Evolutionary conservation across 2,888 invertebrate species (phyloP).

Genomic region (Meteorus colon): DNA sequence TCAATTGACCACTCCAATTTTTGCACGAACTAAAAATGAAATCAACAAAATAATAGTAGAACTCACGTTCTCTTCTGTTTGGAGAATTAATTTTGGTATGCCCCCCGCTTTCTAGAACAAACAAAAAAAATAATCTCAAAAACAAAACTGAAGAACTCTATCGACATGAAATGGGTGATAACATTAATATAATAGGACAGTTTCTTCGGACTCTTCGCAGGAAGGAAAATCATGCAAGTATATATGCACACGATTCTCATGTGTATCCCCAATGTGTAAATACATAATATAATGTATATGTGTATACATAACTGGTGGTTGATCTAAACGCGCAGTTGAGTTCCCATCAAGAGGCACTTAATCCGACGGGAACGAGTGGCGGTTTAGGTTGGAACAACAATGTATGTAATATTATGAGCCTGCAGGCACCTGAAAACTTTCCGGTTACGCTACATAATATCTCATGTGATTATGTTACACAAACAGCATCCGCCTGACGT

Average conservation of each 20-base stretch:
- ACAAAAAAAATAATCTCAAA: slow-evolving; percentile 47
- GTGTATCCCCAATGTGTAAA: neutral
- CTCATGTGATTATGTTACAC: slow-evolving; percentile 62
- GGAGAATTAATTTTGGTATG: slow-evolving; percentile 60
- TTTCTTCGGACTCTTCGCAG: too few species aligned
- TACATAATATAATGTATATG: neutral
- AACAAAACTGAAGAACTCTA: slow-evolving; percentile 54
- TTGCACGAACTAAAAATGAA: slow-evolving; percentile 37
- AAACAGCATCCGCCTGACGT: slow-evolving; percentile 54
- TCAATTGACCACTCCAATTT: neutral
- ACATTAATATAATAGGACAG: neutral
- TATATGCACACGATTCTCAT: neutral
- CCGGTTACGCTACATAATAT: slow-evolving; percentile 33
- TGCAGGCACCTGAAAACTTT: slow-evolving; percentile 35
- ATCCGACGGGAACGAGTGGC: slow-evolving; percentile 61
- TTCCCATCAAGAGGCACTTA: slow-evolving; percentile 70
- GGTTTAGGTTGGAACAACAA: slow-evolving; percentile 59
- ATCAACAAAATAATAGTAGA: slow-evolving; percentile 50
- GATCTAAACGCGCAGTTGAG: slow-evolving; percentile 59
- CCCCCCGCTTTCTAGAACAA: slow-evolving; percentile 65
- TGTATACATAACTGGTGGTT: slow-evolving; percentile 35
- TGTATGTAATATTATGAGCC: slow-evolving; percentile 38
- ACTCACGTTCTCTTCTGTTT: slow-evolving; percentile 66
- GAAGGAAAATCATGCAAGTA: too few species aligned
- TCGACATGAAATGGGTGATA: slow-evolving; percentile 34